A percentile compares a stretch with the other conserved stretches of the same genome.
These are phyloP conservation scores for Wiebesia pumilae DNA, from an alignment of 1,140 invertebrate genomes.

Conservation along the genomic window DNA sequence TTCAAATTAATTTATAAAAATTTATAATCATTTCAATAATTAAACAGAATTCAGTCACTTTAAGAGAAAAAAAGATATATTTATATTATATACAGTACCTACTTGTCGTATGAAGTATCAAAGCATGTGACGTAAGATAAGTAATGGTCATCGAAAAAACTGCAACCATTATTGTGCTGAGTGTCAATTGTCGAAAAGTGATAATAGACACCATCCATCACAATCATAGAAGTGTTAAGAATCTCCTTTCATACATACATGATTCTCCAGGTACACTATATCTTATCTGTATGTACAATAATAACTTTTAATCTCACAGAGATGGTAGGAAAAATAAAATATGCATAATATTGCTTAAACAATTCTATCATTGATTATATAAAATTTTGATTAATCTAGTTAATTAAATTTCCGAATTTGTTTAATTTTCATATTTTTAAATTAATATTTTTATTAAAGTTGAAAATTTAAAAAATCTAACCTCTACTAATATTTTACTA, in stretches of 20 bases:
- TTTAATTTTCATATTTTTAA: background rate
- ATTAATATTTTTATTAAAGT: no score
- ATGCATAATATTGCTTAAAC: background rate
- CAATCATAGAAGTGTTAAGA: background rate
- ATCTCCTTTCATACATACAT: conserved; percentile 27
- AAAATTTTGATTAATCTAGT: no score
- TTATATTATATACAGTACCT: background rate
- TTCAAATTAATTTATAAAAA: no score
- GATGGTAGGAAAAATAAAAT: background rate
- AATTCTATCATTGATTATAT: no score
- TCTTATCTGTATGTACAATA: background rate
- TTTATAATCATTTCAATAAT: no score
- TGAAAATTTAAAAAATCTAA: background rate
- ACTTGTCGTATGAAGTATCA: background rate
- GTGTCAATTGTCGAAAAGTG: conserved; percentile 36
- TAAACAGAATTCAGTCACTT: no score
- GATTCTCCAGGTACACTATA: background rate
- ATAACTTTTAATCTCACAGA: background rate
- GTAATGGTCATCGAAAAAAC: background rate
- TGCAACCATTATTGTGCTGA: conserved; percentile 20
- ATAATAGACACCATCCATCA: conserved; percentile 20
- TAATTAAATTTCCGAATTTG: no score
- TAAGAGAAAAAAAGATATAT: background rate
- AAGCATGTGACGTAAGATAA: conserved; percentile 3
- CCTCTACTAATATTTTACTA: background rate